Conservation (phyloP, 2,113 vertebrate species). For the Aix galericulata region DNA sequence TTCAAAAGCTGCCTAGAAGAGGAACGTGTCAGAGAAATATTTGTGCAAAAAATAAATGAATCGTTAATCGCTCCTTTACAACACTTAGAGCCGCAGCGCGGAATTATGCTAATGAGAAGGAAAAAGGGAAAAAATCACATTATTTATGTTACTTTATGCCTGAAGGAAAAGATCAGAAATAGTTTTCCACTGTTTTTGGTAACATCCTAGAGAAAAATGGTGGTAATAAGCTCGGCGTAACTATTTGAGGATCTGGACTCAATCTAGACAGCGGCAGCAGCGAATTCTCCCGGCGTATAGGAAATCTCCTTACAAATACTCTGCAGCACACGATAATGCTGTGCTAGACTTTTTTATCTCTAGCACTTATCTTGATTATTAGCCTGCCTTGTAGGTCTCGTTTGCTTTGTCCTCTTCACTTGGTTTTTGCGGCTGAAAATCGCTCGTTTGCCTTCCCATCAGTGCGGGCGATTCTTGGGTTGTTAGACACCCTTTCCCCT, state of each 20-base stretch:
- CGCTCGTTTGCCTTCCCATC: not conserved
- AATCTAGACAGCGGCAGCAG: accelerated
- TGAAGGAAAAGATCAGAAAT: not conserved
- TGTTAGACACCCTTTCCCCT: not conserved
- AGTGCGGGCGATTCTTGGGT: accelerated
- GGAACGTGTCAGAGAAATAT: not conserved
- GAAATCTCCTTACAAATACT: not conserved
- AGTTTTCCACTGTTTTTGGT: not conserved
- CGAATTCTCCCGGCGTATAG: accelerated
- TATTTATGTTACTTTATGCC: not conserved
- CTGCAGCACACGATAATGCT: not conserved
- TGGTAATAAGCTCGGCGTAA: not conserved
- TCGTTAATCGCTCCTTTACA: slow-evolving; percentile 4
- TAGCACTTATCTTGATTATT: not conserved
- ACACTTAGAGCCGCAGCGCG: not conserved
- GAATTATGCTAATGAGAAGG: not conserved
- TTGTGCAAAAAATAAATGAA: not conserved
- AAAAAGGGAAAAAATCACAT: not conserved
- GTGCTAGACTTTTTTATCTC: not conserved
- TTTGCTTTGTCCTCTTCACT: not conserved
- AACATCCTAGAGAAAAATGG: not conserved
- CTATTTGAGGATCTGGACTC: not conserved
- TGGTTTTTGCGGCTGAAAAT: not conserved
- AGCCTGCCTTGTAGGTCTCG: not conserved
- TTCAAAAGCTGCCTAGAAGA: not conserved